Conservation (phyloP, 2,888 invertebrate species). For the Lasioglossum villosulum region DNA sequence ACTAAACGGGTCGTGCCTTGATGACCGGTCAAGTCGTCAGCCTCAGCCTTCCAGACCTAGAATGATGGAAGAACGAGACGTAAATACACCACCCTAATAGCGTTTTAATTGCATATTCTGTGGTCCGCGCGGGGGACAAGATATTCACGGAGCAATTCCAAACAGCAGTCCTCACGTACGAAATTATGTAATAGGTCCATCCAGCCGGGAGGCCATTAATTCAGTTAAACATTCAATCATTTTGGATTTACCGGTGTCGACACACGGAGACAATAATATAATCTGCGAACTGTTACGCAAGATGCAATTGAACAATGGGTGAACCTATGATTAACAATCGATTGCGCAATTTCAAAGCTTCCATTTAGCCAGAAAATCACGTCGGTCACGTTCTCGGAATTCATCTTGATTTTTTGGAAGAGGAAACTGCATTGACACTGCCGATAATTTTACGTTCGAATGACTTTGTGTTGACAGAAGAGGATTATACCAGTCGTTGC, state of each 20-base stretch:
- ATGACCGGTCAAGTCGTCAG: slow-evolving; percentile 91
- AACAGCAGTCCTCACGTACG: background rate
- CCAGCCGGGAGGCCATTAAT: background rate
- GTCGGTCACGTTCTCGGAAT: background rate
- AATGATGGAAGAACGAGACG: slow-evolving; percentile 13
- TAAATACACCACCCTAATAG: slow-evolving; percentile 24
- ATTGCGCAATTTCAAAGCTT: background rate
- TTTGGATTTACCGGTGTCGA: background rate
- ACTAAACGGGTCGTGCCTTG: slow-evolving; percentile 91
- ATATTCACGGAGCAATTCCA: background rate
- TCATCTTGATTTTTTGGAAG: background rate
- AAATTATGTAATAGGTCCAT: slow-evolving; percentile 8
- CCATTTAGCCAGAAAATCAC: background rate
- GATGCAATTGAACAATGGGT: background rate
- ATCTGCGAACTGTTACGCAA: background rate
- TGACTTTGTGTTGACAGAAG: background rate
- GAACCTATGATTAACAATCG: background rate
- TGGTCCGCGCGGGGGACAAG: background rate
- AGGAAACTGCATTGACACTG: background rate
- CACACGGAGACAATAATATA: background rate
- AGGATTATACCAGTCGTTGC: background rate
- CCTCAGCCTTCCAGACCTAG: slow-evolving; percentile 94
- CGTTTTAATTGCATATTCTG: slow-evolving; percentile 21
- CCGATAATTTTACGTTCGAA: background rate
- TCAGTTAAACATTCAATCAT: background rate